Conservation (phyloP, 35 echinoderm and acorn worm species). For the Hemicentrotus pulcherrimus region DNA sequence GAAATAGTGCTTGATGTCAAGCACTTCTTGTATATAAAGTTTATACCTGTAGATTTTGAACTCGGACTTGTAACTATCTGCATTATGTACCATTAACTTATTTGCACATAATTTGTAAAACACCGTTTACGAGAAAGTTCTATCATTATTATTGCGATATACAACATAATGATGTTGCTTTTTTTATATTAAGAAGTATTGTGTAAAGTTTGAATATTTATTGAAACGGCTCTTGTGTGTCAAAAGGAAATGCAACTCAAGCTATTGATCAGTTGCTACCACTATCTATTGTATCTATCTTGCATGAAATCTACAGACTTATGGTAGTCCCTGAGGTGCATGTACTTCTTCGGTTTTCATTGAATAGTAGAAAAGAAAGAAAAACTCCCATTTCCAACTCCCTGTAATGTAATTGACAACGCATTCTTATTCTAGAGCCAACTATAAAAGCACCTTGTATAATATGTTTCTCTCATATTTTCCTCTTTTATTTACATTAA, state of each 20-base stretch:
- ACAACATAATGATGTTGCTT: not conserved
- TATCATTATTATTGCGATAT: not conserved
- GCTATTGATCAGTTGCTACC: not conserved
- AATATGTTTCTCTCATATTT: no score
- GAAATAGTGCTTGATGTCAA: not conserved
- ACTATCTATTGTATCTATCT: not conserved
- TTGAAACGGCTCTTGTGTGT: constrained; percentile 36
- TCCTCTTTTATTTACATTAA: no score
- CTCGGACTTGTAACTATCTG: constrained; percentile 48
- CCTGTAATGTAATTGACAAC: no score
- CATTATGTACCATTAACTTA: constrained; percentile 45
- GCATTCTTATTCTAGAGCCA: no score
- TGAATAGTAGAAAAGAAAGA: not conserved
- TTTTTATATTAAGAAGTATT: constrained; percentile 19
- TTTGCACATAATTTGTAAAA: constrained; percentile 50
- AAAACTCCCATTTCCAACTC: no score
- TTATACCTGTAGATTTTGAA: constrained; percentile 48
- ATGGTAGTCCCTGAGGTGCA: not conserved
- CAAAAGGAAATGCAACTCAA: constrained; percentile 40
- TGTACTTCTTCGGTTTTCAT: not conserved
- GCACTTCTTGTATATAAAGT: constrained; percentile 27
- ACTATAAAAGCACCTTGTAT: no score
- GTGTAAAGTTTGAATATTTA: constrained; percentile 48
- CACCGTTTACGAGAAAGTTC: not conserved
- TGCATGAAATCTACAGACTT: not conserved